phyloP scores from a whole-genome alignment of 2,113 vertebrate genomes.

The Morphnarchus princeps region DNA sequence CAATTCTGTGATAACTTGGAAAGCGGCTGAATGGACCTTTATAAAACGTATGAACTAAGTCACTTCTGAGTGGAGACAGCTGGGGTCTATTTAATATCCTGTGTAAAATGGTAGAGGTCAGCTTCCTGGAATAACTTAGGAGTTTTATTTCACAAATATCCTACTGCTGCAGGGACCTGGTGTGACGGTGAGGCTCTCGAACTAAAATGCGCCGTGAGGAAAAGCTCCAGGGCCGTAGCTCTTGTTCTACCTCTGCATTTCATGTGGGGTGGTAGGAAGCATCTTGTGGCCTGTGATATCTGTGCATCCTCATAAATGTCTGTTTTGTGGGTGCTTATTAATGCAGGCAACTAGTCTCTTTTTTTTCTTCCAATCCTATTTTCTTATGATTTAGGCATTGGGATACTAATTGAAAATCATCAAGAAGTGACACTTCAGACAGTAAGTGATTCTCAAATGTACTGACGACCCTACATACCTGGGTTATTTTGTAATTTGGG shows the following conservation, averaged over 20 bases:
- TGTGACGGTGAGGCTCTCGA: not conserved
- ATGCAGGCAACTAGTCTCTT: not conserved
- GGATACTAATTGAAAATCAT: not conserved
- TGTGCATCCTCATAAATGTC: not conserved
- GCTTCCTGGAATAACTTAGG: slow-evolving; percentile 46
- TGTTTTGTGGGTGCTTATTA: not conserved
- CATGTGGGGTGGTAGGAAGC: not conserved
- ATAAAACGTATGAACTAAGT: slow-evolving; percentile 27
- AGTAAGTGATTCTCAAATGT: not conserved
- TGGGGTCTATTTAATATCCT: slow-evolving; percentile 57
- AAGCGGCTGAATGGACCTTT: slow-evolving; percentile 8
- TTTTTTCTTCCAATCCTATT: not conserved
- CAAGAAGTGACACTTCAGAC: not conserved
- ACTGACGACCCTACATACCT: not conserved
- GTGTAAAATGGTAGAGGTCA: slow-evolving; percentile 49
- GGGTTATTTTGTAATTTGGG: not conserved
- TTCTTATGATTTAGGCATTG: not conserved
- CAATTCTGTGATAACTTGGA: not conserved
- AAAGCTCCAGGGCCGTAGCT: not conserved
- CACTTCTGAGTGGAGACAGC: slow-evolving; percentile 53
- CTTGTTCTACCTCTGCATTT: not conserved
- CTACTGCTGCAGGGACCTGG: not conserved
- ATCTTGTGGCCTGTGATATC: not conserved
- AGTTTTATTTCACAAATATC: not conserved
- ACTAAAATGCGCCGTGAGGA: fast-evolving